Conservation (phyloP, 2,888 invertebrate genomes). For the Panopea generosa region DNA sequence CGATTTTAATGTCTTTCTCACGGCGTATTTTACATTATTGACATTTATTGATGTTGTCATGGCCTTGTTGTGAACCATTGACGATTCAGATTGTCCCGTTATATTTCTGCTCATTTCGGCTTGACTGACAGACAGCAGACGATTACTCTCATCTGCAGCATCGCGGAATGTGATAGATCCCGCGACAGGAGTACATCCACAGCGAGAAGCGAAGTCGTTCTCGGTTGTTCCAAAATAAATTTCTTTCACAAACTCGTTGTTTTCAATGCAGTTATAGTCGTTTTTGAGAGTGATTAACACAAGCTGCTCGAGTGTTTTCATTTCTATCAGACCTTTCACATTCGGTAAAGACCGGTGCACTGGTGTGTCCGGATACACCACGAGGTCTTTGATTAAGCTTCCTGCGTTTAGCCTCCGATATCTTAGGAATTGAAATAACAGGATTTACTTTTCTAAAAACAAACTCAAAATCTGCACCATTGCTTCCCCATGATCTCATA, state of each 20-base stretch:
- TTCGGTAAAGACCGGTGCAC: too few relatives aligned
- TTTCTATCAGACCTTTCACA: too few relatives aligned
- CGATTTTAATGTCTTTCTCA: slow-evolving; percentile 44
- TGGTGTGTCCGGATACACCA: background rate
- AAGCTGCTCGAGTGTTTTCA: slow-evolving; percentile 3
- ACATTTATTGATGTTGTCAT: slow-evolving; percentile 11
- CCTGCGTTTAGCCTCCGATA: slow-evolving; percentile 57
- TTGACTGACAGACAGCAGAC: slow-evolving; percentile 10
- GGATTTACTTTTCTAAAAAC: slow-evolving; percentile 51
- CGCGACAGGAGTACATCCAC: slow-evolving; percentile 23
- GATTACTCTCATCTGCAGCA: slow-evolving; percentile 35
- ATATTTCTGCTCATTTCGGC: slow-evolving; percentile 25
- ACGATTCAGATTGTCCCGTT: slow-evolving; percentile 21
- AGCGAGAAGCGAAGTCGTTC: slow-evolving; percentile 37
- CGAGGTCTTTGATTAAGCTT: slow-evolving; percentile 36
- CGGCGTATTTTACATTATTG: slow-evolving; percentile 52
- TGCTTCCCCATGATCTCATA: slow-evolving; percentile 52
- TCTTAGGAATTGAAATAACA: slow-evolving; percentile 34
- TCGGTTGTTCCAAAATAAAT: slow-evolving; percentile 44
- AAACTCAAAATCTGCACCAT: slow-evolving; percentile 33
- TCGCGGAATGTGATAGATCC: slow-evolving; percentile 29
- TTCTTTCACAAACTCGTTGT: slow-evolving; percentile 45
- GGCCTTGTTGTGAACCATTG: too few relatives aligned
- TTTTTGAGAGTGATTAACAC: slow-evolving; percentile 31
- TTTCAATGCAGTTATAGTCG: slow-evolving; percentile 2